phyloP scores from a whole-genome alignment of 1,140 invertebrate genomes.

The Linepithema humile region DNA sequence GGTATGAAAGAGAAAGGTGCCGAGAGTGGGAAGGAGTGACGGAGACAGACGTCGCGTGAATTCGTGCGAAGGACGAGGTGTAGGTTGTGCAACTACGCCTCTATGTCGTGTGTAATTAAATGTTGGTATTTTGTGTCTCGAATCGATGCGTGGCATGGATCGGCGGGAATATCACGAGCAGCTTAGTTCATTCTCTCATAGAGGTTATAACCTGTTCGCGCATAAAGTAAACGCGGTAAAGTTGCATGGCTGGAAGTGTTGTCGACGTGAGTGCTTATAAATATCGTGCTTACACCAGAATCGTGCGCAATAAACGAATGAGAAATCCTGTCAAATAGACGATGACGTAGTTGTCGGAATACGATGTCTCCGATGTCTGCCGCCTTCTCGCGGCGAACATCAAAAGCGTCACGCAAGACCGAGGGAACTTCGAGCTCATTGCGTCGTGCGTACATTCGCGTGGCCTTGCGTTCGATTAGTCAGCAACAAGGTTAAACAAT shows the following conservation, averaged over 20 bases:
- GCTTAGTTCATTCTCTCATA: background rate
- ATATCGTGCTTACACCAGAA: slow-evolving; percentile 43
- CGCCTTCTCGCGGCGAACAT: slow-evolving; percentile 45
- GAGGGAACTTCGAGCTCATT: slow-evolving; percentile 57
- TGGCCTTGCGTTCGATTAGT: slow-evolving; percentile 60
- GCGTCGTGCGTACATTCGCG: background rate
- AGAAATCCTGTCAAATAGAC: slow-evolving; percentile 57
- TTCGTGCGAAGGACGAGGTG: background rate
- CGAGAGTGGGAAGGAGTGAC: background rate
- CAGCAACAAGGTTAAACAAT: slow-evolving; percentile 53
- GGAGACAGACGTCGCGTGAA: background rate
- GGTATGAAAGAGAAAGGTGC: background rate
- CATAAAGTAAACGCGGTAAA: background rate
- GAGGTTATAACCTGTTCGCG: slow-evolving; percentile 59
- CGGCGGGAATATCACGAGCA: background rate
- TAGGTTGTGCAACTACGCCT: background rate
- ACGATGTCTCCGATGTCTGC: slow-evolving; percentile 44
- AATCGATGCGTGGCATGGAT: background rate
- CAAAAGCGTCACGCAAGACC: slow-evolving; percentile 5
- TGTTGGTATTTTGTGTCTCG: background rate
- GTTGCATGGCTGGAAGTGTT: background rate
- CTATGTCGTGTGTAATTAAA: background rate
- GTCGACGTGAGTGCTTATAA: slow-evolving; percentile 42
- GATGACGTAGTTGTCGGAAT: slow-evolving; percentile 56
- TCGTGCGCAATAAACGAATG: slow-evolving; percentile 6